Conservation (phyloP, 2,888 invertebrate genomes). For the Biston stratarius region DNA sequence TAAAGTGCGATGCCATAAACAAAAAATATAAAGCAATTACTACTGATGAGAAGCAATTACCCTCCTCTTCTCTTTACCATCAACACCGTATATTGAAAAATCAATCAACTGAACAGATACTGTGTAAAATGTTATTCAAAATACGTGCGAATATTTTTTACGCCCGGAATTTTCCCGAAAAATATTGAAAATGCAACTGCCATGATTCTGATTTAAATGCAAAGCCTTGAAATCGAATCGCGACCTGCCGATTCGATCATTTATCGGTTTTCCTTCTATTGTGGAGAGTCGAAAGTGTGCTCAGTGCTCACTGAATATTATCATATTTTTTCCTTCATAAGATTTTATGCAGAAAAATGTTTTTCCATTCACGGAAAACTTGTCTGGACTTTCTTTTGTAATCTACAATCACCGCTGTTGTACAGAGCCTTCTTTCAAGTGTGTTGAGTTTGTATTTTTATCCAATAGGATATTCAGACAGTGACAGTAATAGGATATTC, state of each 20-base stretch:
- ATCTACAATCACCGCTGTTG: conserved; percentile 15
- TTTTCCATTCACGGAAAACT: conserved; percentile 35
- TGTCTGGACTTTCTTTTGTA: conserved; percentile 10
- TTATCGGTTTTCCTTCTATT: conserved; percentile 58
- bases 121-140: conserved; percentile 45
- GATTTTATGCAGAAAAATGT: conserved; percentile 34
- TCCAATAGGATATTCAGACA: not conserved
- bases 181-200: conserved; percentile 68
- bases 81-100: conserved; percentile 28
- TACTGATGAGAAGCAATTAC: too few relatives aligned
- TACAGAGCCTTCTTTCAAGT: not conserved
- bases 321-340: conserved; percentile 41
- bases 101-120: conserved; percentile 39
- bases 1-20: too few relatives aligned
- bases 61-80: too few relatives aligned
- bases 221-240: conserved; percentile 69
- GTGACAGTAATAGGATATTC: too few relatives aligned
- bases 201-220: conserved; percentile 70
- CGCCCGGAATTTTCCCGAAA: conserved; percentile 55
- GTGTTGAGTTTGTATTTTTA: not conserved
- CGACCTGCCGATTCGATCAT: conserved; percentile 59
- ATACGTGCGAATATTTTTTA: conserved; percentile 40
- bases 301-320: conserved; percentile 48
- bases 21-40: too few relatives aligned
- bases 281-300: conserved; percentile 51